A percentile compares a stretch with the other conserved stretches of the same genome.
Evolutionary conservation across 2,797 vertebrate species (phyloP).

Genomic region (Semaprochilodus insignis): DNA sequence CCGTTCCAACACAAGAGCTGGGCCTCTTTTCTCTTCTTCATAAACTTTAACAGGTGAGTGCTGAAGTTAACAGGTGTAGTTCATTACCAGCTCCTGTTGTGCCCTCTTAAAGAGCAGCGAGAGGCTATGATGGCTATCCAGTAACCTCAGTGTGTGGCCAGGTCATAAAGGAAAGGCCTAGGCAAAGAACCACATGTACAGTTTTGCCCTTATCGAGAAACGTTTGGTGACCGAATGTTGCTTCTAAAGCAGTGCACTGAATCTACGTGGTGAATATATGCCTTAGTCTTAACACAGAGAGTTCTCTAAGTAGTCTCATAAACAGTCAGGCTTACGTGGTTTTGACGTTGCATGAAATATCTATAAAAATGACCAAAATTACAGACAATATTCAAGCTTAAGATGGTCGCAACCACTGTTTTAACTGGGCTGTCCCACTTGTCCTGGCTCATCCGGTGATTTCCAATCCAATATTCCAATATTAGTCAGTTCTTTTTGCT

Average conservation of each 20-base stretch:
- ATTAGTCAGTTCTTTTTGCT: no score
- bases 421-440: no score
- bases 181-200: background rate
- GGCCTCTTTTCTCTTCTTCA: background rate
- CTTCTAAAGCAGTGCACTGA: background rate
- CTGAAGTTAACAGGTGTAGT: constrained; percentile 52
- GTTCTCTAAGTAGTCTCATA: no score
- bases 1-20: constrained; percentile 10
- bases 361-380: background rate
- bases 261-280: no score
- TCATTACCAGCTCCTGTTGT: constrained; percentile 38
- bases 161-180: constrained; percentile 59
- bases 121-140: constrained; percentile 48
- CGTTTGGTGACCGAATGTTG: background rate
- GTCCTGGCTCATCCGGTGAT: no score
- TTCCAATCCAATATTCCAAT: no score
- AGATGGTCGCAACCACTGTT: no score
- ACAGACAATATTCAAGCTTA: no score
- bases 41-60: constrained; percentile 55
- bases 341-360: background rate
- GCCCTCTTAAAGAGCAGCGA: constrained; percentile 40
- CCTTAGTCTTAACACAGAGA: no score
- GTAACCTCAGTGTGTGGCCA: constrained; percentile 48
- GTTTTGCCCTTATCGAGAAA: background rate
- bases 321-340: background rate